Percentiles rank a stretch among this genome's conserved stretches.
Evolutionary conservation across 2,888 invertebrate species (phyloP).

Genomic region (Cataglyphis livida): DNA sequence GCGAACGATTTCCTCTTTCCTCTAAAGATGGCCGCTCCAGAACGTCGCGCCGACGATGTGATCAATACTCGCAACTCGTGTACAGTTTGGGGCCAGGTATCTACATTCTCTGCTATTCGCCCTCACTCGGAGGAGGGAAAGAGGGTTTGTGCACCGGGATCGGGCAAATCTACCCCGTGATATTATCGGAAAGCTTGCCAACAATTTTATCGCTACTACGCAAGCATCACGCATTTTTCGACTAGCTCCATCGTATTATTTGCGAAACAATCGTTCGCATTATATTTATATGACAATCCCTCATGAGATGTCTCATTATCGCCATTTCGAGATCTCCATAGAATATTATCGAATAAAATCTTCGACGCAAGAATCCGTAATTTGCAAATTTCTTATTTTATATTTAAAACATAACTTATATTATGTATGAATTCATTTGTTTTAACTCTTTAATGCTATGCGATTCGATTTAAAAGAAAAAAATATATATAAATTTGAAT

Average conservation of each 20-base stretch:
- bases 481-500: neutral
- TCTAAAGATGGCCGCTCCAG: constrained; percentile 56
- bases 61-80: constrained; percentile 71
- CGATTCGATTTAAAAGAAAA: neutral
- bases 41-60: constrained; percentile 58
- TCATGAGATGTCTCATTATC: neutral
- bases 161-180: constrained; percentile 62
- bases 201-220: constrained; percentile 64
- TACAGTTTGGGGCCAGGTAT: constrained; percentile 65
- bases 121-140: constrained; percentile 62
- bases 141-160: constrained; percentile 52
- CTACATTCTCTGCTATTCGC: constrained; percentile 66
- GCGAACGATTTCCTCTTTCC: constrained; percentile 29
- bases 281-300: neutral
- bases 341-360: neutral
- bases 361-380: neutral
- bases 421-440: neutral
- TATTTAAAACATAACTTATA: neutral
- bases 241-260: neutral
- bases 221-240: constrained; percentile 24
- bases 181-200: constrained; percentile 45
- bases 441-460: neutral
- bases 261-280: constrained; percentile 7
- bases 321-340: neutral
- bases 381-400: neutral